phyloP scores from a whole-genome alignment of 2,888 invertebrate genomes.

The Ganaspis brasiliensis region DNA sequence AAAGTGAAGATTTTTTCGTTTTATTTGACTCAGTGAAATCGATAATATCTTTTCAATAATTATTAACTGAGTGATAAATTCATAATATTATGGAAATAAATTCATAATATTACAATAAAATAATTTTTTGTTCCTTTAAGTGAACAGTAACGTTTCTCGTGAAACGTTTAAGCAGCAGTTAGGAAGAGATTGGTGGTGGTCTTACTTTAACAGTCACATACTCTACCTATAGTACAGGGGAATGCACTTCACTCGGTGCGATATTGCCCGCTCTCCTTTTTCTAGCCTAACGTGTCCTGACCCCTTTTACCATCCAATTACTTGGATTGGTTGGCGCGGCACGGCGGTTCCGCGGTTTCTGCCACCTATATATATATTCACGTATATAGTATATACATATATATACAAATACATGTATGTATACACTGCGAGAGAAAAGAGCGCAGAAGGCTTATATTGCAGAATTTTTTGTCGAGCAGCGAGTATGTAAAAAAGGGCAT shows the following conservation, averaged over 20 bases:
- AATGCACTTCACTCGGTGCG: slow-evolving; percentile 22
- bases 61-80: too few species aligned
- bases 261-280: slow-evolving; percentile 40
- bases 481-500: slow-evolving; percentile 29
- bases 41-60: too few species aligned
- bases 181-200: slow-evolving; percentile 1
- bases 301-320: slow-evolving; percentile 39
- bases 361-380: neutral
- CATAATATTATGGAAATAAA: too few species aligned
- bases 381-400: too few species aligned
- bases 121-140: slow-evolving; percentile 3
- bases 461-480: neutral
- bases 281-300: slow-evolving; percentile 30
- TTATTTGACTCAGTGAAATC: too few species aligned
- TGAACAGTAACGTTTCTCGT: neutral
- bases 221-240: neutral
- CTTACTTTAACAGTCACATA: slow-evolving; percentile 12
- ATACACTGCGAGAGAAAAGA: neutral
- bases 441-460: slow-evolving; percentile 29
- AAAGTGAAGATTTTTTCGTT: too few species aligned
- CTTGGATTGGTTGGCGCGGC: neutral
- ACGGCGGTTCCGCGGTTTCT: slow-evolving; percentile 18
- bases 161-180: neutral
- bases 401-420: too few species aligned
- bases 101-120: too few species aligned